Evolutionary conservation across 2,888 invertebrate species (phyloP).

Genomic region (Leucoptera coffeella): DNA sequence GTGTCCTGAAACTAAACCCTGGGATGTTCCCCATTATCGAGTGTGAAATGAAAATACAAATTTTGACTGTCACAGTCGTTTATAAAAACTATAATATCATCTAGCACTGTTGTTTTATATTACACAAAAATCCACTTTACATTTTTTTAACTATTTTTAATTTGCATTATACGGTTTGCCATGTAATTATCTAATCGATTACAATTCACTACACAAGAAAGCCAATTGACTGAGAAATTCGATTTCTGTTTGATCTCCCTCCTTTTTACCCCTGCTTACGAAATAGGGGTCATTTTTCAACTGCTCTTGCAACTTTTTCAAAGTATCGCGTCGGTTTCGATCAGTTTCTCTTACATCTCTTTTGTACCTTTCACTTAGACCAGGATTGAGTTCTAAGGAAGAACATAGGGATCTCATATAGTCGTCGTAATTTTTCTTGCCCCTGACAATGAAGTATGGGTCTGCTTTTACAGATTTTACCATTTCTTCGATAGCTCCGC

Average conservation of each 20-base stretch:
- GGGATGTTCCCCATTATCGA: too few relatives aligned
- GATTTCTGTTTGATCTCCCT: constrained; percentile 13
- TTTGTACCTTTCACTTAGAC: constrained; percentile 16
- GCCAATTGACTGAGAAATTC: constrained; percentile 22
- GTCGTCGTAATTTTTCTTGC: constrained; percentile 30
- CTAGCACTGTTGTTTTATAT: too few relatives aligned
- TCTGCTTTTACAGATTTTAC: constrained; percentile 41
- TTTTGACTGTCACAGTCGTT: too few relatives aligned
- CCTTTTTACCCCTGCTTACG: constrained; percentile 35
- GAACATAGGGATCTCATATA: too few relatives aligned
- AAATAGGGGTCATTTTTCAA: constrained; percentile 39
- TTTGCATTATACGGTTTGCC: too few relatives aligned
- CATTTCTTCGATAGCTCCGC: constrained; percentile 34
- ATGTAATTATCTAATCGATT: too few relatives aligned
- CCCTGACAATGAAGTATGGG: constrained; percentile 47
- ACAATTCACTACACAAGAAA: too few relatives aligned
- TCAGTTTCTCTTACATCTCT: constrained; percentile 24
- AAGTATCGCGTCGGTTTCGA: constrained; percentile 26
- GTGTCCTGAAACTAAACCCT: too few relatives aligned
- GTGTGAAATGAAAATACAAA: too few relatives aligned
- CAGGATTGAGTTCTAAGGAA: constrained; percentile 9
- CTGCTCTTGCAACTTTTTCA: constrained; percentile 35
- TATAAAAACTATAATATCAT: too few relatives aligned
- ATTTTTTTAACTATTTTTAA: too few relatives aligned
- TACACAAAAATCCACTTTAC: too few relatives aligned